These are phyloP conservation scores for Brachylomia viminalis DNA, from an alignment of 2,888 invertebrate species.

Conservation along the genomic window DNA sequence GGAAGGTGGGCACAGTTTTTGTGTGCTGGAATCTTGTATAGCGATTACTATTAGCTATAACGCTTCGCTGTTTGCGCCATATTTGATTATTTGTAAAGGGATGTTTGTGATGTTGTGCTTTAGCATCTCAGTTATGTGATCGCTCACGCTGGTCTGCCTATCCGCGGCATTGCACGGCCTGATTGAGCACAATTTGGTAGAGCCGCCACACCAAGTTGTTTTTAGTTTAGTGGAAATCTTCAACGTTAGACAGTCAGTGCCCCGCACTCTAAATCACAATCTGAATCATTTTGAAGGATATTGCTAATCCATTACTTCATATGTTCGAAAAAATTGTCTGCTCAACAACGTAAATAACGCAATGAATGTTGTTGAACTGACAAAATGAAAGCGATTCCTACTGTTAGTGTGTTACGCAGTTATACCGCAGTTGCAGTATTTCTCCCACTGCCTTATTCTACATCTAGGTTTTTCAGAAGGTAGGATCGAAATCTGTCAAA, in stretches of 20 bases:
- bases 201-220: background rate
- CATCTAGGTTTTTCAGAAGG: background rate
- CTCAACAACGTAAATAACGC: no score
- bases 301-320: no score
- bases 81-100: constrained; percentile 50
- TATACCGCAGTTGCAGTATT: no score
- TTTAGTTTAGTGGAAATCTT: background rate
- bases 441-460: background rate
- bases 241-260: background rate
- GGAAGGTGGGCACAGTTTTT: constrained; percentile 56
- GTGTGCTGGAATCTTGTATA: constrained; percentile 46
- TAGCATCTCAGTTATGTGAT: background rate
- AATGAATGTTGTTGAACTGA: no score
- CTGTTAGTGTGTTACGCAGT: no score
- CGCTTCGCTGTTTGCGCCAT: constrained; percentile 44
- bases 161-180: background rate
- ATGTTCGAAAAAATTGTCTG: no score
- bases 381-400: no score
- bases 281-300: no score
- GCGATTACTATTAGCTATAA: constrained; percentile 51
- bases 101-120: constrained; percentile 27
- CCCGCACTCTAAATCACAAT: no score
- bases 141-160: no score
- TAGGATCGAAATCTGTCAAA: background rate
- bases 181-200: background rate